Evolutionary conservation across 2,797 vertebrate genomes (phyloP).

Genomic region (Eidolon dupreanum): DNA sequence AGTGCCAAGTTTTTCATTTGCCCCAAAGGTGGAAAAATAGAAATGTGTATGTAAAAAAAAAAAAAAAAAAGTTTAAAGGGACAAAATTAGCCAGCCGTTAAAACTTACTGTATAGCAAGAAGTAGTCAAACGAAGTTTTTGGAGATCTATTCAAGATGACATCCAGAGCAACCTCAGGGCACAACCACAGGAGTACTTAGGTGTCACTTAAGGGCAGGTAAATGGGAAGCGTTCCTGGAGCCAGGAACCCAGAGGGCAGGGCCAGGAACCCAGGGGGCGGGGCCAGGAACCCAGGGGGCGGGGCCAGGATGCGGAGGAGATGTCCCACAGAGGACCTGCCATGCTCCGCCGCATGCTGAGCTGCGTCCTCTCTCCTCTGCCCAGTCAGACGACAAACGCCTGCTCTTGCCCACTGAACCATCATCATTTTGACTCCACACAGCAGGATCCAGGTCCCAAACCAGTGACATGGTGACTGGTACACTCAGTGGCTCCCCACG

Average conservation of each 20-base stretch:
- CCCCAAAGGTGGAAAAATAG: neutral
- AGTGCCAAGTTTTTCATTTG: neutral
- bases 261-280: neutral
- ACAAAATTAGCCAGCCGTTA: neutral
- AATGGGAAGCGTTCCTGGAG: accelerated
- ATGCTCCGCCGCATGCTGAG: too few species aligned
- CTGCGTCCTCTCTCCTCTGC: neutral
- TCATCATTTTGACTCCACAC: neutral
- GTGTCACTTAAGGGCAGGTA: neutral
- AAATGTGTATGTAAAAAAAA: neutral
- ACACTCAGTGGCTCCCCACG: neutral
- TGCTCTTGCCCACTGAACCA: neutral
- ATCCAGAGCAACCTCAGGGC: neutral
- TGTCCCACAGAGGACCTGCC: too few species aligned
- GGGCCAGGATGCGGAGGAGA: neutral
- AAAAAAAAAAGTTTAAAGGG: neutral
- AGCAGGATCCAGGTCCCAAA: neutral
- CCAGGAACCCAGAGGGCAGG: neutral
- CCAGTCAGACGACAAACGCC: neutral
- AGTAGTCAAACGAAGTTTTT: neutral
- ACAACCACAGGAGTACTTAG: neutral
- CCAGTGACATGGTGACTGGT: neutral
- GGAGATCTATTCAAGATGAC: neutral
- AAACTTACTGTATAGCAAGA: neutral
- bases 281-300: neutral